Conservation (phyloP, 2,113 vertebrate species). For the Vulpes vulpes region DNA sequence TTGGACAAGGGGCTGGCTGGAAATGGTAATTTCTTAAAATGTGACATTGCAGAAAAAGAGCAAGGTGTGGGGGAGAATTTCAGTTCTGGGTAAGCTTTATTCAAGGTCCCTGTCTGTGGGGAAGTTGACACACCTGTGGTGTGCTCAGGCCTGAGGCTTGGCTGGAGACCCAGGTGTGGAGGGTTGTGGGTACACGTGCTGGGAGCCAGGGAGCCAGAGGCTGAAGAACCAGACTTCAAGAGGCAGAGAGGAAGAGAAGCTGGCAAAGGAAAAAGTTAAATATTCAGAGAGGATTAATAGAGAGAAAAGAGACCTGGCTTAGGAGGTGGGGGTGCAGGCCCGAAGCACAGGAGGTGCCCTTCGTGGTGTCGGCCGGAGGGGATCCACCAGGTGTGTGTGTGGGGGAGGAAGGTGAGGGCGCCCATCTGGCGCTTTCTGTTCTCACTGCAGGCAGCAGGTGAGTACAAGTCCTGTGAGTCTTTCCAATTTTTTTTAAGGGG, state of each 20-base stretch:
- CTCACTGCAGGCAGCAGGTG: neutral
- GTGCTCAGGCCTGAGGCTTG: neutral
- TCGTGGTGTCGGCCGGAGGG: rapidly evolving
- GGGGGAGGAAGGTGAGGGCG: rapidly evolving
- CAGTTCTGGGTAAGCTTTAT: neutral
- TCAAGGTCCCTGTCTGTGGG: rapidly evolving
- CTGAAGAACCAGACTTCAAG: neutral
- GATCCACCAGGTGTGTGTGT: neutral
- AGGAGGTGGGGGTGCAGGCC: rapidly evolving
- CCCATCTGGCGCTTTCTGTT: neutral
- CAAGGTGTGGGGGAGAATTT: neutral
- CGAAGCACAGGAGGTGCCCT: neutral
- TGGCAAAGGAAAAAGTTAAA: neutral
- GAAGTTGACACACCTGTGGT: neutral
- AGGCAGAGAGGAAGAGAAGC: neutral
- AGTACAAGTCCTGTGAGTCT: neutral
- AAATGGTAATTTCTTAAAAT: neutral
- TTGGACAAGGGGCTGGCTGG: neutral
- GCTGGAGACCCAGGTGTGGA: neutral
- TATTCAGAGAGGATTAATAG: neutral
- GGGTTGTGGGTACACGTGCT: rapidly evolving
- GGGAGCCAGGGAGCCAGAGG: neutral
- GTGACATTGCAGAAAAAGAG: neutral
- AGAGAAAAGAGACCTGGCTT: neutral
- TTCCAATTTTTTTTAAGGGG: neutral